Conservation (phyloP, 2,113 vertebrate genomes). For the Sylvilagus bachmani region DNA sequence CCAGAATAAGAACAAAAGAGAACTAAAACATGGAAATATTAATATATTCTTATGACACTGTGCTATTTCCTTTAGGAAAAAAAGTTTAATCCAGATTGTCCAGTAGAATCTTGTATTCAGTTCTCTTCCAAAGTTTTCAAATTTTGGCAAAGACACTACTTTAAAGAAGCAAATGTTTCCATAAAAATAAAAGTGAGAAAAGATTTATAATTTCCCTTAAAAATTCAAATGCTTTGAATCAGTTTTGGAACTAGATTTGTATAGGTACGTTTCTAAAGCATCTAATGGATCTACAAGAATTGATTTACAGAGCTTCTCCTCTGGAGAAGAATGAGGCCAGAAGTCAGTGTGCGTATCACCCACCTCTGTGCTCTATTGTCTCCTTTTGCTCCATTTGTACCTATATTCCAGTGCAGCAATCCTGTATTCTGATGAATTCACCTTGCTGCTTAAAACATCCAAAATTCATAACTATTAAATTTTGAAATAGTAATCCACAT, state of each 20-base stretch:
- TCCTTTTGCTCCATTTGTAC: neutral
- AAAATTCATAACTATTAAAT: neutral
- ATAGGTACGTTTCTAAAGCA: conserved; percentile 1
- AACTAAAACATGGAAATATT: conserved; percentile 78
- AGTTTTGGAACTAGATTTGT: neutral
- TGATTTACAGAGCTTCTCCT: neutral
- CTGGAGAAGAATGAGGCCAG: neutral
- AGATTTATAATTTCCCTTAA: neutral
- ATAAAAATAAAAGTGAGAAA: conserved; percentile 40
- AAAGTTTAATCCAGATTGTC: conserved; percentile 65
- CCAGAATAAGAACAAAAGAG: conserved; percentile 72
- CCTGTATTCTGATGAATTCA: neutral
- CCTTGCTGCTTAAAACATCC: neutral
- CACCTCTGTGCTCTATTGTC: neutral
- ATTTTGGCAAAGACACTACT: conserved; percentile 15
- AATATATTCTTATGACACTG: conserved; percentile 73
- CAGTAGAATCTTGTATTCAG: neutral
- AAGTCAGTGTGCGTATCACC: neutral
- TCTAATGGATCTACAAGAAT: neutral
- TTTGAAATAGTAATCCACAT: no score
- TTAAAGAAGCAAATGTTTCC: conserved; percentile 31
- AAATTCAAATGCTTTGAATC: conserved; percentile 33
- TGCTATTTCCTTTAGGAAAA: conserved; percentile 67
- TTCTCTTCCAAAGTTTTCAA: conserved; percentile 4
- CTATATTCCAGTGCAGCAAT: neutral